These are phyloP conservation scores for Lordiphosa collinella DNA, from an alignment of 1,140 invertebrate genomes.

Conservation along the genomic window DNA sequence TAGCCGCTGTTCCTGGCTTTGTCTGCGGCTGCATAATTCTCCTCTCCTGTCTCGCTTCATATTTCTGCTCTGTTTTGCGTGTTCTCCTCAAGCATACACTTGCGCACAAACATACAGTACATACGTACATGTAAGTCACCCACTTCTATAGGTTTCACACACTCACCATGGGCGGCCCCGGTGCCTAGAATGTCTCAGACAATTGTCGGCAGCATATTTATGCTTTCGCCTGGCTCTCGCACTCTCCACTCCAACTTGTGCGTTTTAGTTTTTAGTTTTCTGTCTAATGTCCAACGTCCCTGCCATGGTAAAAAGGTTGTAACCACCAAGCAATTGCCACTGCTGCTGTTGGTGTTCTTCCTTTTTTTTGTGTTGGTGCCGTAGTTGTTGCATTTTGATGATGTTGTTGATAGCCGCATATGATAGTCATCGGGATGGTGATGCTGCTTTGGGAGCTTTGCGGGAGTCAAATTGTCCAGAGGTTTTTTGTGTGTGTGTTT, in stretches of 20 bases:
- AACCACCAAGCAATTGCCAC: conserved; percentile 68
- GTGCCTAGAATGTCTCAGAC: conserved; percentile 62
- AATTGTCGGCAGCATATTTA: conserved; percentile 72
- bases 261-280: conserved; percentile 62
- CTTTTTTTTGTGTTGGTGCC: conserved; percentile 19
- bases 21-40: conserved; percentile 39
- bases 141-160: conserved; percentile 10
- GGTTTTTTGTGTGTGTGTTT: conserved; percentile 17
- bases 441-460: conserved; percentile 23
- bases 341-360: conserved; percentile 37
- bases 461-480: conserved; percentile 47
- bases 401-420: conserved; percentile 72
- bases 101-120: background rate
- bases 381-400: conserved; percentile 64
- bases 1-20: conserved; percentile 54
- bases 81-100: background rate
- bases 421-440: conserved; percentile 57
- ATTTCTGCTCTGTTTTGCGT: conserved; percentile 49
- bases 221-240: conserved; percentile 38
- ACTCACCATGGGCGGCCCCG: conserved; percentile 13
- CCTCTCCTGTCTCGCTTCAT: conserved; percentile 5
- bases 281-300: conserved; percentile 40
- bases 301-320: conserved; percentile 48
- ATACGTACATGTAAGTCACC: background rate
- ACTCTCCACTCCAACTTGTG: conserved; percentile 15